phyloP scores from a whole-genome alignment of 1,140 invertebrate species.

The Diploscapter pachys region DNA sequence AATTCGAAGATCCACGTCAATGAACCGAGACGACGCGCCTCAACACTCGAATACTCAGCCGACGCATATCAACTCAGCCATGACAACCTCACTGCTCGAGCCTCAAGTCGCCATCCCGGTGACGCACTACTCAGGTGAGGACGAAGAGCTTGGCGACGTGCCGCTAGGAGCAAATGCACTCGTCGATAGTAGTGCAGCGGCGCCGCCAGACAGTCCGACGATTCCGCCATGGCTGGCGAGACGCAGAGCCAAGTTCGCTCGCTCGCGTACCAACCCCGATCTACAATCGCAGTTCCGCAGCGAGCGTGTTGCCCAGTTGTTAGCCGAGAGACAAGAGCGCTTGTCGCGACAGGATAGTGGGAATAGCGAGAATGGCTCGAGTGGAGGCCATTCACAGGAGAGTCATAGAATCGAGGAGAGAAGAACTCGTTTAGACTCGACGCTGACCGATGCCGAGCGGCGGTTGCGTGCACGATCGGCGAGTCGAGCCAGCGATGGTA shows the following conservation, averaged over 20 bases:
- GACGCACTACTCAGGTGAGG: constrained; percentile 36
- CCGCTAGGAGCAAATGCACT: too few species aligned
- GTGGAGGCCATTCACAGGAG: too few species aligned
- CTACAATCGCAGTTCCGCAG: constrained; percentile 16
- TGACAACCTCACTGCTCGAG: constrained; percentile 8
- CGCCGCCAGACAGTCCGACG: background rate
- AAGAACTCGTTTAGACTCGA: constrained; percentile 25
- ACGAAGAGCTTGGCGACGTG: too few species aligned
- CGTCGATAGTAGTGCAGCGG: too few species aligned
- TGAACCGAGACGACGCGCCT: too few species aligned
- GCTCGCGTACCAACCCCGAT: constrained; percentile 50
- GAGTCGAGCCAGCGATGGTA: background rate
- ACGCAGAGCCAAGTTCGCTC: constrained; percentile 41
- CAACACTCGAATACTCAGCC: too few species aligned
- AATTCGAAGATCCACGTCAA: too few species aligned
- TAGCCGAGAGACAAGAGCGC: constrained; percentile 11
- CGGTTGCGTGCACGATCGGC: constrained; percentile 12
- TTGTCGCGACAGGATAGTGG: too few species aligned
- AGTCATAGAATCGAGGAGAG: background rate
- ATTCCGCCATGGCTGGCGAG: constrained; percentile 41
- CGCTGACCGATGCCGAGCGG: constrained; percentile 23
- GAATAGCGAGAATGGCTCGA: too few species aligned
- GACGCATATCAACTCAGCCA: background rate
- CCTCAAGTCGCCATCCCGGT: constrained; percentile 32
- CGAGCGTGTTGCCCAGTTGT: constrained; percentile 40